Percentiles rank a stretch among this genome's conserved stretches.
phyloP scores from a whole-genome alignment of 1,140 invertebrate species.

The Diachasmimorpha longicaudata region DNA sequence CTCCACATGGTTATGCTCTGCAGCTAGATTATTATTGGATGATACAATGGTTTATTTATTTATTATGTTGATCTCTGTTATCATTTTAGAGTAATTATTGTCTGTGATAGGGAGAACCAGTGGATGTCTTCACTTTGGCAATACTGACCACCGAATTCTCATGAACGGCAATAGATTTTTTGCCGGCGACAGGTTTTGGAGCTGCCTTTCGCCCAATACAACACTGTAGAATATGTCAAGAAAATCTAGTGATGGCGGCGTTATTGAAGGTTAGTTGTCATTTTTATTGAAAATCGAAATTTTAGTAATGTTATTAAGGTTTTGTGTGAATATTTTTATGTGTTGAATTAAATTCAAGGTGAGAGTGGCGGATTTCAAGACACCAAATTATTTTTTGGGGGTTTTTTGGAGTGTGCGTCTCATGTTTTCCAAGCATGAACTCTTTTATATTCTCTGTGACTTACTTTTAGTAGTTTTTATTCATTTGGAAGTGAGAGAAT shows the following conservation, averaged over 20 bases:
- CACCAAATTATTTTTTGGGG: too few species aligned
- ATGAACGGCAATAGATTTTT: not conserved
- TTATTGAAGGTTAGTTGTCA: conserved; percentile 56
- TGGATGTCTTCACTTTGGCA: not conserved
- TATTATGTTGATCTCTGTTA: not conserved
- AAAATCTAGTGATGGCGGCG: conserved; percentile 49
- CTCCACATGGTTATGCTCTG: too few species aligned
- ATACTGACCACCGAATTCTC: not conserved
- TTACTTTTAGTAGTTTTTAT: too few species aligned
- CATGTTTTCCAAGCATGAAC: too few species aligned
- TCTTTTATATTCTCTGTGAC: too few species aligned
- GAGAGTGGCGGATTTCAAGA: not conserved
- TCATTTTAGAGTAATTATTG: not conserved
- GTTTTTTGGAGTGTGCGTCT: too few species aligned
- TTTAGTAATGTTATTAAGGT: not conserved
- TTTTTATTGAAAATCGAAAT: conserved; percentile 32
- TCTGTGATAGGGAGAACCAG: not conserved
- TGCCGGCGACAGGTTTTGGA: too few species aligned
- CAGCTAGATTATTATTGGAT: too few species aligned
- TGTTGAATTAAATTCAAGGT: not conserved
- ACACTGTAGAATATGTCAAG: conserved; percentile 42
- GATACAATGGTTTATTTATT: not conserved
- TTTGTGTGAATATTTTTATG: not conserved
- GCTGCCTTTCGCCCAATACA: too few species aligned
- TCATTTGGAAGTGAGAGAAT: too few species aligned